Base-by-base conservation (phyloP, 2,797 vertebrate species). In the Prunella strophiata region DNA sequence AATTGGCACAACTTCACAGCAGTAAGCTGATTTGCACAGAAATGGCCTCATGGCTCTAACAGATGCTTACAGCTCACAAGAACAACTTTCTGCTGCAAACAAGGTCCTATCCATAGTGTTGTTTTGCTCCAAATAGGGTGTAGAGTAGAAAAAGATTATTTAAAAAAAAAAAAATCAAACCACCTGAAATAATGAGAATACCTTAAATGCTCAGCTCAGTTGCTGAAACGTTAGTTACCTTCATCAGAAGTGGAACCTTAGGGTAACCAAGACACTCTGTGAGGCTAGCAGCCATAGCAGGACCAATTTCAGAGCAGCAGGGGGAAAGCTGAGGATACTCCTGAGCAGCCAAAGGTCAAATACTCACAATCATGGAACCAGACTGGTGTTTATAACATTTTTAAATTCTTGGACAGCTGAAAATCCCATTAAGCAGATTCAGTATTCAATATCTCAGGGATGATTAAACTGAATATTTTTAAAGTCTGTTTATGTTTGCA, bases 11-110 rank as follows among this genome's bases (percentile, higher is more conserved):
- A 85, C 89, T 93, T 93, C 89, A 92, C 81, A 95, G 90, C 82
- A 67, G 65, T 94, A 96, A 96, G 86, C 94, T 91, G 76, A 93
- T 97, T 94, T 96, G 91, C 94, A 95, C 93, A 97, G 96, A 97
- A 97, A 96, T 78, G 65, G 88, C 62, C 43, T 94, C 58, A 70
- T 43, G 11, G 58, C 62, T 94, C 81, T 45, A 75, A 94, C 73
- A 93, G 93, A 94, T 88, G 75, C 91, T 8, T 38, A 85, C 80
- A 88, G 92, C 92, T 95, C 87, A 91, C 63, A 88, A 78, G 88
- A 93, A 97, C 45, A 34, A 61, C 66, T 93, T 96, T 91, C 84
- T 96, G 32, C 51, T 10, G 63, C 66, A 80, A 84, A 79, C 5
- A 11, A 88, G 23, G 19, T 90, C 61, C 54, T 75, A 32, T 30